Percentiles rank a stretch among this genome's conserved stretches.
phyloP scores from a whole-genome alignment of 2,888 invertebrate species.

The Agonopterix heracliana region DNA sequence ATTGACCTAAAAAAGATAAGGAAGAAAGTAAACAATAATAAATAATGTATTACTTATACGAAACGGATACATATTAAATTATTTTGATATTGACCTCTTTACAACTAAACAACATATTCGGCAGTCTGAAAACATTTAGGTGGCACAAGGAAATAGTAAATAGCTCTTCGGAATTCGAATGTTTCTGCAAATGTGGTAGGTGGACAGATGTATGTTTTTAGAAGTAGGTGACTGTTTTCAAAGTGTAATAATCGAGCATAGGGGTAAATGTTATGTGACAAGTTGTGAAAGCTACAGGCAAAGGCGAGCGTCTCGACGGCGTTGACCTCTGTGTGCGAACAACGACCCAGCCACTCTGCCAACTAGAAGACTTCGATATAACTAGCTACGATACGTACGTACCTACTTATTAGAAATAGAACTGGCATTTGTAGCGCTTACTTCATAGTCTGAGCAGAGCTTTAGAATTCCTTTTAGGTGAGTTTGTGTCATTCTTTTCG shows the following conservation, averaged over 20 bases:
- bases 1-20: constrained; percentile 66
- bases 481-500: no score
- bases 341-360: constrained; percentile 52
- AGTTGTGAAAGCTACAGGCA: constrained; percentile 37
- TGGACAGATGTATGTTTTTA: not conserved
- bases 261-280: constrained; percentile 6
- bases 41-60: constrained; percentile 45
- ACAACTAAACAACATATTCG: constrained; percentile 9
- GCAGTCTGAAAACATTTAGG: not conserved
- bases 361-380: constrained; percentile 20
- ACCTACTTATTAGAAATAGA: constrained; percentile 10
- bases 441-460: not conserved
- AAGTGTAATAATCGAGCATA: no score
- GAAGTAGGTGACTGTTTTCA: no score
- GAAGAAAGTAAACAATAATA: constrained; percentile 65
- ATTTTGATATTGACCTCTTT: constrained; percentile 64
- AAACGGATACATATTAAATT: constrained; percentile 48
- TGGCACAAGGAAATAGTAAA: not conserved
- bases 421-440: not conserved
- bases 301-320: constrained; percentile 32
- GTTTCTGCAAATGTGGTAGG: not conserved
- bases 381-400: constrained; percentile 24
- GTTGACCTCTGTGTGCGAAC: constrained; percentile 62
- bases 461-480: not conserved
- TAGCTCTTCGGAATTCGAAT: not conserved